Conservation (phyloP, 2,113 vertebrate genomes). For the Mesembrinibis cayennensis region DNA sequence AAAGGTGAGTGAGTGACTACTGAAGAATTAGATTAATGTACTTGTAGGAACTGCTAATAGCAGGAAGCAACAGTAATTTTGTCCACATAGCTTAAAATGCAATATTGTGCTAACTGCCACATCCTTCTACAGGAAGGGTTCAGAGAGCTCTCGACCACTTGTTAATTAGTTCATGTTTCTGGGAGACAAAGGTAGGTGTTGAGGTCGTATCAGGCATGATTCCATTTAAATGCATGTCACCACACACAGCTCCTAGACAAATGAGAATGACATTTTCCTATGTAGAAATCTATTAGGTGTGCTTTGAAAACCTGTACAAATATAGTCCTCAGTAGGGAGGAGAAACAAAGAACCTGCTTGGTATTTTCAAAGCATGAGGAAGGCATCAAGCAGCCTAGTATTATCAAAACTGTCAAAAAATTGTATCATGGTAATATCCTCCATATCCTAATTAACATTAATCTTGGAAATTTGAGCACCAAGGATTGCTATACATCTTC, state of each 20-base stretch:
- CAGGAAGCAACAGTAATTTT: not conserved
- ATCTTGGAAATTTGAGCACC: not conserved
- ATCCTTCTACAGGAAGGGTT: not conserved
- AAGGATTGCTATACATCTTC: not conserved
- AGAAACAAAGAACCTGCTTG: not conserved
- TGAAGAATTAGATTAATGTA: not conserved
- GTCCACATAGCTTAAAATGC: not conserved
- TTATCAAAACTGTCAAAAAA: not conserved
- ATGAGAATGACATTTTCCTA: not conserved
- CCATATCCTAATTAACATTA: not conserved
- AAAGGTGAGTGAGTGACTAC: not conserved
- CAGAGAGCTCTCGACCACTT: not conserved
- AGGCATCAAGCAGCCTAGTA: not conserved
- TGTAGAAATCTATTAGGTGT: not conserved
- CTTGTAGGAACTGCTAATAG: not conserved
- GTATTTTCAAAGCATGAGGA: not conserved
- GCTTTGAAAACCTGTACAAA: not conserved
- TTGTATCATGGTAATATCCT: not conserved
- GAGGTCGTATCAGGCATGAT: not conserved
- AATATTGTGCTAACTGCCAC: not conserved
- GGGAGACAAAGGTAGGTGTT: not conserved
- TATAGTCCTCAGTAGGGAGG: not conserved
- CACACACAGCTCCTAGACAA: not conserved
- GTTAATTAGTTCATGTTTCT: not conserved
- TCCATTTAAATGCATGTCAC: not conserved